phyloP scores from a whole-genome alignment of 2,797 vertebrate species.

The Ispidina lecontei region DNA sequence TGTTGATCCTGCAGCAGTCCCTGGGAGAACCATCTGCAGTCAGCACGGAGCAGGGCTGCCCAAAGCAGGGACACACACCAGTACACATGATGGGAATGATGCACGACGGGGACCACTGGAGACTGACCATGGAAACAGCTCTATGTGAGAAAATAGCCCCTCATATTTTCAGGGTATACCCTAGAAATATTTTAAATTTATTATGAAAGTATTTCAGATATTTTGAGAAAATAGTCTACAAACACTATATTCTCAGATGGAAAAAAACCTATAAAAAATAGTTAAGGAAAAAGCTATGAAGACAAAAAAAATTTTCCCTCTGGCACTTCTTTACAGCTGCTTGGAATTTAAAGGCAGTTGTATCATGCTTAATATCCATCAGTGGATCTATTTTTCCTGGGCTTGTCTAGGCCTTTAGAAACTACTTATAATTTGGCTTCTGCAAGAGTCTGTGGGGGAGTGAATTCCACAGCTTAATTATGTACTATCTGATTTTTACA shows the following conservation, averaged over 20 bases:
- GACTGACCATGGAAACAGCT: accelerated
- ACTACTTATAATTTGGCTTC: not conserved
- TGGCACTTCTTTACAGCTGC: not conserved
- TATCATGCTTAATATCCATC: not conserved
- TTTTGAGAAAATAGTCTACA: too few relatives aligned
- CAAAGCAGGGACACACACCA: too few relatives aligned
- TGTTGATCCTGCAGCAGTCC: too few relatives aligned
- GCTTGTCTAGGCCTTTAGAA: not conserved
- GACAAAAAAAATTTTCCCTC: not conserved
- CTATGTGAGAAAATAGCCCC: accelerated
- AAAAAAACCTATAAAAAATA: not conserved
- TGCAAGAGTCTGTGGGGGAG: not conserved
- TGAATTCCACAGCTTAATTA: not conserved
- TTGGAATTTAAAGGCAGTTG: not conserved
- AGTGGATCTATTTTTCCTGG: not conserved
- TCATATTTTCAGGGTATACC: too few relatives aligned
- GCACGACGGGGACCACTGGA: not conserved
- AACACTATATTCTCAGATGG: too few relatives aligned
- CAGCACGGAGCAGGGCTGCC: too few relatives aligned
- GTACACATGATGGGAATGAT: too few relatives aligned
- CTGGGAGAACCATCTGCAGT: too few relatives aligned
- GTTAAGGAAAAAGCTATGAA: not conserved
- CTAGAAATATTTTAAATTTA: too few relatives aligned
- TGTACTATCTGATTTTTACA: not conserved
- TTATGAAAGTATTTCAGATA: too few relatives aligned